Conservation (phyloP, 2,797 vertebrate species). For the Spatula versicolor region DNA sequence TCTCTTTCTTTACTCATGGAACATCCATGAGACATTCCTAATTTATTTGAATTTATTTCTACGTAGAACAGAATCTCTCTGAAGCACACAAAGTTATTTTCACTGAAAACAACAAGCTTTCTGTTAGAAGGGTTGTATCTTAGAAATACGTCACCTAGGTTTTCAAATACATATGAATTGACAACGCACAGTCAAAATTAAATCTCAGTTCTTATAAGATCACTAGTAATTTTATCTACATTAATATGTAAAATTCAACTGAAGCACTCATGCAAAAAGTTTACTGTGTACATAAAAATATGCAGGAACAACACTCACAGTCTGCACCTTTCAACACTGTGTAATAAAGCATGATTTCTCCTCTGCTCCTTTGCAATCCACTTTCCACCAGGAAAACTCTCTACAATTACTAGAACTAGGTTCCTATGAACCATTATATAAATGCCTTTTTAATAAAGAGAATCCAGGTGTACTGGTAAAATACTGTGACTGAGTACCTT, state of each 20-base stretch:
- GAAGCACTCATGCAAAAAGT: background rate
- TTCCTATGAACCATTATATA: constrained; percentile 50
- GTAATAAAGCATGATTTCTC: background rate
- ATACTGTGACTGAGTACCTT: constrained; percentile 53
- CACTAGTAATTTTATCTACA: background rate
- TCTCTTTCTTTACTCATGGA: background rate
- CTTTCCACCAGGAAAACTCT: background rate
- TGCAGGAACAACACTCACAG: background rate
- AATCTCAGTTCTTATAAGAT: background rate
- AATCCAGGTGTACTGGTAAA: constrained; percentile 57
- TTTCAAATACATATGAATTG: background rate
- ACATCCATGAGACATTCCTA: background rate
- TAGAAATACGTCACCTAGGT: background rate
- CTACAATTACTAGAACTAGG: constrained; percentile 15
- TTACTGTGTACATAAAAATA: background rate
- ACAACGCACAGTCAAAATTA: background rate
- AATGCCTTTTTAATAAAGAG: constrained; percentile 72
- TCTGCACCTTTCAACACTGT: background rate
- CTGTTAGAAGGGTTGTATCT: background rate
- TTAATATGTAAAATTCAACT: background rate
- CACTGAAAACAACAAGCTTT: background rate
- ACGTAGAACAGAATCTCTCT: background rate
- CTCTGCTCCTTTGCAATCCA: background rate
- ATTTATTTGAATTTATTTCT: constrained; percentile 24
- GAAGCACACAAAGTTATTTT: background rate